phyloP scores from a whole-genome alignment of 2,797 vertebrate species.

The Scyliorhinus canicula region DNA sequence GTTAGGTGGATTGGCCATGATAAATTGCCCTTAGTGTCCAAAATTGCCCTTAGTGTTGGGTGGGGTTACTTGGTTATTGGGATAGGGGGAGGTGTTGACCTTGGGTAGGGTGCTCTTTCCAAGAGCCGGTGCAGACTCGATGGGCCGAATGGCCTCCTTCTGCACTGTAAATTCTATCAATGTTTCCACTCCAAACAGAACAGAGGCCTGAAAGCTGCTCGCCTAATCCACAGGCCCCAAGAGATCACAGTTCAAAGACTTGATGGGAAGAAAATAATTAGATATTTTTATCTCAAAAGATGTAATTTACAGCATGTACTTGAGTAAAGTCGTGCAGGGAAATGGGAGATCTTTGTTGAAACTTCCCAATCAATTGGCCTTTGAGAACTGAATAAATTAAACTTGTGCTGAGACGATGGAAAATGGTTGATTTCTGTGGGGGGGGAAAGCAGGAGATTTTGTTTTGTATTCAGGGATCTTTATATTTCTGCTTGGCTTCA shows the following conservation, averaged over 20 bases:
- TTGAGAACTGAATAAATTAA: background rate
- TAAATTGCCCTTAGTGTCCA: too few relatives aligned
- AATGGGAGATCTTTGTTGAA: background rate
- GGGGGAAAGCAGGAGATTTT: background rate
- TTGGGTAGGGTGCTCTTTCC: too few relatives aligned
- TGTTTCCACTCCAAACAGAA: background rate
- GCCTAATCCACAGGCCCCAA: background rate
- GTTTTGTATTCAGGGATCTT: background rate
- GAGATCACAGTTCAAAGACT: background rate
- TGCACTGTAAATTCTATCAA: too few relatives aligned
- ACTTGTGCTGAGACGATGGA: background rate
- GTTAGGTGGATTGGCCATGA: too few relatives aligned
- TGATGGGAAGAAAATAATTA: background rate
- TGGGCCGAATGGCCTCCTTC: too few relatives aligned
- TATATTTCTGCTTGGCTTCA: background rate
- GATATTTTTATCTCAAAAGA: background rate
- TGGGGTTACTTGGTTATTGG: too few relatives aligned
- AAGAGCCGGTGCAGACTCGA: too few relatives aligned
- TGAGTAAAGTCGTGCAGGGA: background rate
- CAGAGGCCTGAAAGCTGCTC: background rate
- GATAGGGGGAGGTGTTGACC: too few relatives aligned
- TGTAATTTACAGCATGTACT: background rate
- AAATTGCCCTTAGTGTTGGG: too few relatives aligned
- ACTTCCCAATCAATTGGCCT: background rate
- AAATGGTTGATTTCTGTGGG: background rate